Percentiles rank a stretch among this genome's conserved stretches.
Conservation (phyloP, 2,797 vertebrate species). For the Gymnoscopelus microlampas region DNA sequence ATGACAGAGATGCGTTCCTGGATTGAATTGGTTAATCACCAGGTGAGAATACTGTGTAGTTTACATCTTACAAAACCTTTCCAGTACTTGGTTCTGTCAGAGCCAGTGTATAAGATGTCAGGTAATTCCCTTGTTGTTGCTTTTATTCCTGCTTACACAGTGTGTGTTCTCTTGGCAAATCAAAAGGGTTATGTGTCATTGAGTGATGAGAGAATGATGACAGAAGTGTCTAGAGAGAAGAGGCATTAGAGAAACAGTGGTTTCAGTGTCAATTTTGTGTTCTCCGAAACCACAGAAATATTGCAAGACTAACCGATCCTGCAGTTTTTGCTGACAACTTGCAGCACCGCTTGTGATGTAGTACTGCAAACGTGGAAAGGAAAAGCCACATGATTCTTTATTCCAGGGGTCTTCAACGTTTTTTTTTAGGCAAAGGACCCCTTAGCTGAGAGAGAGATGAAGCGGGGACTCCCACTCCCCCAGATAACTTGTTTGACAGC, state of each 20-base stretch:
- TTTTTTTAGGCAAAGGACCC: no score
- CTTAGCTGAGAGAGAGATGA: no score
- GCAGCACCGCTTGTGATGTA: not conserved
- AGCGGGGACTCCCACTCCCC: no score
- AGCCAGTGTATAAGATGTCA: constrained; percentile 3
- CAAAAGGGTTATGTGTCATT: not conserved
- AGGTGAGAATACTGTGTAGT: constrained; percentile 4
- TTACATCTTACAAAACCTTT: constrained; percentile 18
- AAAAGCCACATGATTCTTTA: no score
- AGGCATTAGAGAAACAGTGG: not conserved
- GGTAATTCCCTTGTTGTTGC: constrained; percentile 14
- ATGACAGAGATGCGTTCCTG: no score
- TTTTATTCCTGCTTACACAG: not conserved
- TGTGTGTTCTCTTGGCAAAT: not conserved
- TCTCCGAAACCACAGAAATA: not conserved
- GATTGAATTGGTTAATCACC: constrained; percentile 11
- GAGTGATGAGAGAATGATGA: not conserved
- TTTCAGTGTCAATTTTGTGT: not conserved
- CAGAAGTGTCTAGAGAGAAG: not conserved
- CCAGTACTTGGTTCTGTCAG: not conserved
- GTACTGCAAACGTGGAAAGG: no score
- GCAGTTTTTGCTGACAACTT: not conserved
- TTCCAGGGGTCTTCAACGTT: no score
- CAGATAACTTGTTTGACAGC: no score
- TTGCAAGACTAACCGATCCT: not conserved